Conservation (phyloP, 1,140 invertebrate species). For the Stenopsyche tienmushanensis region DNA sequence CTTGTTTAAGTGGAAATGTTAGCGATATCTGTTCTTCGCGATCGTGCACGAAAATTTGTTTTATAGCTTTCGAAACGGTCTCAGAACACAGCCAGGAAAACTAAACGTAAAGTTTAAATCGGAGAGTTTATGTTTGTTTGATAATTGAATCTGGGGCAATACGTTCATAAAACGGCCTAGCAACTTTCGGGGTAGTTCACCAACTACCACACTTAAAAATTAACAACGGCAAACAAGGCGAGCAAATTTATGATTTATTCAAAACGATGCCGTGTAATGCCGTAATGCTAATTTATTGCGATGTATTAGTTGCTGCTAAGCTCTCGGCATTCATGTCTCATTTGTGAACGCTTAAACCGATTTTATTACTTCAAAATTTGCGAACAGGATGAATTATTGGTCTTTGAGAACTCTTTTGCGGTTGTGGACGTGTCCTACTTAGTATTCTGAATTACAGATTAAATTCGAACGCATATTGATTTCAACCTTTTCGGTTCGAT, state of each 20-base stretch:
- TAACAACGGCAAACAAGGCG: not conserved
- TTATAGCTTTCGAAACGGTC: constrained; percentile 30
- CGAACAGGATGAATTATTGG: too few relatives aligned
- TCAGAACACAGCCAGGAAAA: constrained; percentile 23
- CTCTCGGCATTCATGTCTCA: too few relatives aligned
- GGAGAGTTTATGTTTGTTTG: constrained; percentile 21
- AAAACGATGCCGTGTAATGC: not conserved
- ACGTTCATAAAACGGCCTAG: constrained; percentile 11
- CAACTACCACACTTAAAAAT: constrained; percentile 21
- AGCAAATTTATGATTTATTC: not conserved
- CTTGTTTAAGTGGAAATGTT: constrained; percentile 17
- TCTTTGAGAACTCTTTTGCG: too few relatives aligned
- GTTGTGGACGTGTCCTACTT: too few relatives aligned
- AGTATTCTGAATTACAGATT: too few relatives aligned
- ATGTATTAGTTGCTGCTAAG: not conserved
- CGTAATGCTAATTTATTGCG: not conserved
- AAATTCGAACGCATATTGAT: too few relatives aligned
- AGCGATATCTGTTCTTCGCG: constrained; percentile 12
- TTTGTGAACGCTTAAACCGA: too few relatives aligned
- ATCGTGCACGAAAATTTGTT: constrained; percentile 31
- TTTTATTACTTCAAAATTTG: too few relatives aligned
- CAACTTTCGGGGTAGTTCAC: constrained; percentile 1
- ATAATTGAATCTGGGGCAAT: constrained; percentile 33
- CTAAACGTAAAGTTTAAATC: constrained; percentile 24
- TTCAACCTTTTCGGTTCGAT: too few relatives aligned